Base-by-base conservation (phyloP, 2,113 vertebrate species). In the Cyanistes caeruleus region DNA sequence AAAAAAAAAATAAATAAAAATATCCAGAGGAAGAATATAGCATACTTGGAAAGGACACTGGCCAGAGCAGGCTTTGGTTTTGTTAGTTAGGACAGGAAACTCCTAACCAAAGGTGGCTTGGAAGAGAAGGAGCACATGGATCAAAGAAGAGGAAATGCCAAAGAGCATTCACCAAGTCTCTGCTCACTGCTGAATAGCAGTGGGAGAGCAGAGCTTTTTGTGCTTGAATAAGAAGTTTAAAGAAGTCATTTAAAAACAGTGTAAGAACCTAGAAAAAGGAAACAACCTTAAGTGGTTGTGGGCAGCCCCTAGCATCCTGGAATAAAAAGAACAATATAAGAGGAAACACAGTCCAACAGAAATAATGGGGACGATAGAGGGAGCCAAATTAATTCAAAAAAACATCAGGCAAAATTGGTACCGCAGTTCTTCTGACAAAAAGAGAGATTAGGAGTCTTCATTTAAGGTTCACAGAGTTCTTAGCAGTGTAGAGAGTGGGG, bases 311-410 rank as follows among this genome's bases (percentile, higher is more conserved):
- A 46, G n/a, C 64, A 73, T 23, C 85, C 55, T 60, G 86, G 65
- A 56, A 39, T 86, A 63, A 93, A 96, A 96, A 93, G 65, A 95
- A 93, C 28, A 84, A 39, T 46, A 24, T 70, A 77, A 90, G 83
- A 90, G 92, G 63, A 88, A 92, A 89, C 55, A 21, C 64, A 83
- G 37, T 46, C 74, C 3, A 13, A 77, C 49, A 87, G 79, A 96
- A 81, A 87, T 76, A 88, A 91, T 35, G 77, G 90, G 74, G 87
- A 97, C 93, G 90, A 97, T 96, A 97, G 94, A 96, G 96, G 96
- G 97, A 95, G 95, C 95, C 94, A 97, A 97, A 98, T 96, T 97
- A 97, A 94, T 95, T 96, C 21, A 59, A 90, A 97, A 96, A 97
- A 95, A 63, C 1, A 2, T 51, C 77, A 84, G 35, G 77, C 77